Base-by-base conservation (phyloP, 37 sponge, comb jelly and placozoan genomes). In the Corticium candelabrum region DNA sequence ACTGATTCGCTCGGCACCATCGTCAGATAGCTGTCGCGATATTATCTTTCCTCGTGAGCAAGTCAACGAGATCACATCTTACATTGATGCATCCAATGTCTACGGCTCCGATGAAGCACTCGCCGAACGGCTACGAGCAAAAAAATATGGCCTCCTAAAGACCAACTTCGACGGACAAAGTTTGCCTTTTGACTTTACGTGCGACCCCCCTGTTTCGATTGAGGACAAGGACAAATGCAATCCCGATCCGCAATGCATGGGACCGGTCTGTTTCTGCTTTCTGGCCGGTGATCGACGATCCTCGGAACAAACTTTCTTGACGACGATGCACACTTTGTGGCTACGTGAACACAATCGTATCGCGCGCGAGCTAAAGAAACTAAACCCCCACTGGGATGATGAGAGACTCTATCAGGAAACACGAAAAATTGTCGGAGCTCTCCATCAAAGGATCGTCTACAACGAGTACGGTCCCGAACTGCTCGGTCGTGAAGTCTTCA, bases 401-500 rank as follows among this genome's bases (percentile, higher is more conserved):
- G 74, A 72, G 32, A 11, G 74, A 72, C 21, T 72, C 21, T 72
- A 72, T 72, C 21, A 27, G 74, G 74, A 72, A 72, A 27, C 74
- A 21, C 74, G 74, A 15, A 15, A 79, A 38, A 77, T 79, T n/a
- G 77, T 79, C 2, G 75, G 39, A 1, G 80, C 41, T 34, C 1
- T 76, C 3, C 40, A 37, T 36, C 80, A 79, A 39, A n/a, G n/a
- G 33, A 41, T 81, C 32, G 76, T 81, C 38, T 79, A 43, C 34
- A 29, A 77, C 31, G 74, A 79, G 1, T 79, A 79, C 77, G 41
- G 77, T 11, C 83, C 83, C 15, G 77, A 76, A 31, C 35, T 82
- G 2, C 80, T 82, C 7, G 83, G 83, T 2, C 1, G 62, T 30
- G 15, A 21, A 11, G 74, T 72, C 38, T 15, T 32, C 74, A 21